These are phyloP conservation scores for Pseudoatta argentina DNA, from an alignment of 1,140 invertebrate species.

Conservation along the genomic window DNA sequence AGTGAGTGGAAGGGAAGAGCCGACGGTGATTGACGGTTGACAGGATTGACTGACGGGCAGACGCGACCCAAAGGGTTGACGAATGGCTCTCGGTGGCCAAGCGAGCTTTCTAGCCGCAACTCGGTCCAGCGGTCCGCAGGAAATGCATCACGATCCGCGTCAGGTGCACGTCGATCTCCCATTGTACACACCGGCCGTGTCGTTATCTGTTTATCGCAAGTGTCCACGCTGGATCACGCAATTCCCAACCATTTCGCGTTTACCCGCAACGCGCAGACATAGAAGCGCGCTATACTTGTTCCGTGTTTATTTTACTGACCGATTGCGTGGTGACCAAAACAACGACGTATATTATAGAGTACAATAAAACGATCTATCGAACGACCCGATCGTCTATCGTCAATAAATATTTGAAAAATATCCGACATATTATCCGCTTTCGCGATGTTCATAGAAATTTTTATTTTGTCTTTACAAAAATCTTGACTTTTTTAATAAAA, in stretches of 20 bases:
- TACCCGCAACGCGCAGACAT: conserved; percentile 44
- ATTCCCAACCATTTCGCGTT: conserved; percentile 63
- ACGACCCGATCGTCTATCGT: background rate
- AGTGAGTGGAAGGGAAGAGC: conserved; percentile 61
- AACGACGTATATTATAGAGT: background rate
- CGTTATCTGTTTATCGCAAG: conserved; percentile 70
- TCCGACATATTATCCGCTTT: background rate
- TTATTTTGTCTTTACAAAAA: background rate
- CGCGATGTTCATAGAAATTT: background rate
- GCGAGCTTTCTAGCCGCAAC: conserved; percentile 62
- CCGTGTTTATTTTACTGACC: conserved; percentile 56
- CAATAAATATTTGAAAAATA: conserved; percentile 1
- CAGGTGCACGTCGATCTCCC: conserved; percentile 72
- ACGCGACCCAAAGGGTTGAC: conserved; percentile 77
- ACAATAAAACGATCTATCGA: conserved; percentile 52
- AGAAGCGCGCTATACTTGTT: conserved; percentile 50
- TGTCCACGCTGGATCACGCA: conserved; percentile 63
- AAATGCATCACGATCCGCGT: conserved; percentile 72
- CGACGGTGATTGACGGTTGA: conserved; percentile 77
- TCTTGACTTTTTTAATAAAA: background rate
- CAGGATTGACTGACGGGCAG: conserved; percentile 75
- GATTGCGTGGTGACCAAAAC: conserved; percentile 43
- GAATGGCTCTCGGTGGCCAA: conserved; percentile 70
- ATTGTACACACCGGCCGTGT: conserved; percentile 58
- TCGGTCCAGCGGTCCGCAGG: conserved; percentile 61